A percentile compares a stretch with the other conserved stretches of the same genome.
Conservation (phyloP, 1,140 invertebrate species). For the Leptinotarsa undecemlineata region DNA sequence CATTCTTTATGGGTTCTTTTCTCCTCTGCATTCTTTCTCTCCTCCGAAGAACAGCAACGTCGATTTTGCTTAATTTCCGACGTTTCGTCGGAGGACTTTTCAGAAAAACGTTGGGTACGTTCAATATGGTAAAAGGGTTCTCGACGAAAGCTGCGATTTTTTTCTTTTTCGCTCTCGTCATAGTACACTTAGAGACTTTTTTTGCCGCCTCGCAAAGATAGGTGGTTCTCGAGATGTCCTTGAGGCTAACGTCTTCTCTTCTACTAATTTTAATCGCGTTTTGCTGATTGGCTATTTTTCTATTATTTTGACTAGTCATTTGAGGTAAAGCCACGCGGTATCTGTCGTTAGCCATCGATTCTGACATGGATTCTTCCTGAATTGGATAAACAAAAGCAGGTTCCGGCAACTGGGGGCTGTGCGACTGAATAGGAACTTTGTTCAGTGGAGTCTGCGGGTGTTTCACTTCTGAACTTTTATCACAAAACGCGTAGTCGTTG, state of each 20-base stretch:
- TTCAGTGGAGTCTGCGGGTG: constrained; percentile 46
- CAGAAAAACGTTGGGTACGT: constrained; percentile 44
- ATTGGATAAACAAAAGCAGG: constrained; percentile 51
- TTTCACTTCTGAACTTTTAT: constrained; percentile 42
- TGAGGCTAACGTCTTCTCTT: no score
- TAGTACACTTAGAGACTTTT: neutral
- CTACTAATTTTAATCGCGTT: neutral
- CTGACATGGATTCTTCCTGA: constrained; percentile 31
- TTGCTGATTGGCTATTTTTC: constrained; percentile 23
- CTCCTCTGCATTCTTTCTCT: constrained; percentile 16
- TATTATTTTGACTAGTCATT: constrained; percentile 46
- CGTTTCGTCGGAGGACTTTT: constrained; percentile 37
- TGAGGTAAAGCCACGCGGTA: constrained; percentile 42
- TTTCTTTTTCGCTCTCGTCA: neutral
- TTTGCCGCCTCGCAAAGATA: neutral
- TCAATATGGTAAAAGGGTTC: constrained; percentile 42
- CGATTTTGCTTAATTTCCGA: constrained; percentile 50
- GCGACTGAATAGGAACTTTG: constrained; percentile 38
- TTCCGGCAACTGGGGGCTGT: constrained; percentile 49
- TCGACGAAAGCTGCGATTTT: neutral
- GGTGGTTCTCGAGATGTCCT: neutral
- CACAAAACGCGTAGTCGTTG: constrained; percentile 25
- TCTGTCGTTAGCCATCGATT: constrained; percentile 38
- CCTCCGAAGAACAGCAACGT: constrained; percentile 44
- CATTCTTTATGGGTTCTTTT: constrained; percentile 13